These are phyloP conservation scores for Drosophila pseudoobscura DNA, from an alignment of 1,140 invertebrate genomes.

Conservation along the genomic window DNA sequence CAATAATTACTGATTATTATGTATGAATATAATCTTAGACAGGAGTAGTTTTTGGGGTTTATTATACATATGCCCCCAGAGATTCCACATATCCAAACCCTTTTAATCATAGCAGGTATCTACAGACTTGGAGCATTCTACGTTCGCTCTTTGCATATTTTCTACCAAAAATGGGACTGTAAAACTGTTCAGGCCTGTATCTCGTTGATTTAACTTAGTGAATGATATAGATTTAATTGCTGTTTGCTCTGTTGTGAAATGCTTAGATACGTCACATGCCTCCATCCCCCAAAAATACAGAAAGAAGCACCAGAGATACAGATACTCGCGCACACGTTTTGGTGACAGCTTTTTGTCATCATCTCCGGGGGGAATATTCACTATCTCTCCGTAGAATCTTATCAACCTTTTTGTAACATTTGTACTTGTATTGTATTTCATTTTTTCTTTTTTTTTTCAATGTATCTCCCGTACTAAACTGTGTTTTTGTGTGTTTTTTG, in stretches of 20 bases:
- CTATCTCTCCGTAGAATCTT: slow-evolving; percentile 58
- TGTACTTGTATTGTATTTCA: slow-evolving; percentile 6
- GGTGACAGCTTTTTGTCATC: slow-evolving; percentile 42
- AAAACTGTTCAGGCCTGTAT: too few relatives aligned
- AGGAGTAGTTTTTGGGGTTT: too few relatives aligned
- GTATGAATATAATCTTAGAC: too few relatives aligned
- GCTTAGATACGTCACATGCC: slow-evolving; percentile 15
- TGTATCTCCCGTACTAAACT: slow-evolving; percentile 46
- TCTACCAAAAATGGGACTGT: too few relatives aligned
- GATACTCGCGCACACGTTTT: slow-evolving; percentile 32
- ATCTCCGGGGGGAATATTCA: slow-evolving; percentile 20
- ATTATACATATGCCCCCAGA: too few relatives aligned
- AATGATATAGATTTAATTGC: neutral
- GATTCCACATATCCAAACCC: too few relatives aligned
- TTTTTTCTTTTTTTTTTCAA: slow-evolving; percentile 8
- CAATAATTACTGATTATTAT: too few relatives aligned
- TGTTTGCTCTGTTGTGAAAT: slow-evolving; percentile 18
- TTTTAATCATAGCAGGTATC: too few relatives aligned
- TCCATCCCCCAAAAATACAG: neutral
- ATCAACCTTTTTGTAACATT: slow-evolving; percentile 38
- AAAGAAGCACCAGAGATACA: slow-evolving; percentile 20
- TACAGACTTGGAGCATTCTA: too few relatives aligned
- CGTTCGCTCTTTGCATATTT: too few relatives aligned
- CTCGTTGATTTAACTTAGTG: too few relatives aligned
- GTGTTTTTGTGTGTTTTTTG: slow-evolving; percentile 58